Base-by-base conservation (phyloP, 2,113 vertebrate genomes). In the Mesitornis unicolor region DNA sequence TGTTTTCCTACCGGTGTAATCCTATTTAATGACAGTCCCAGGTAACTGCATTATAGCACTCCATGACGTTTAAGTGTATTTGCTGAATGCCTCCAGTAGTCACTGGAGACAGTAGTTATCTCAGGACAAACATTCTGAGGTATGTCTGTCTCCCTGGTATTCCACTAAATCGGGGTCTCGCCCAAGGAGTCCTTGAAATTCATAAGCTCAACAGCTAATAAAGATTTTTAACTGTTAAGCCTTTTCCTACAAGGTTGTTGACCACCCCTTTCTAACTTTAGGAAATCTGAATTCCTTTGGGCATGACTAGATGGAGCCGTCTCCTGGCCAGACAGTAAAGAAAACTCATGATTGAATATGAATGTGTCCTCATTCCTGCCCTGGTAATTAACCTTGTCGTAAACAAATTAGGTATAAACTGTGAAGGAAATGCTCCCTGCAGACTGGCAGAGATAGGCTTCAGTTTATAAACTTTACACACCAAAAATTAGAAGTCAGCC, bases 291-390 rank as follows among this genome's bases (percentile, higher is more conserved):
- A 47, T 9, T 69, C 38, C 71, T 70, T 90, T 90, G 94, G 91
- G 47, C 42, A 92, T 81, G 24, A 94, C 54, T 95, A 84, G 54
- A 63, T 89, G 60, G 94, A 93, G 96, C 94, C 96, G 86, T n/a
- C 95, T 97, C 84, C 96, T 95, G 96, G 94, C 38, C 80, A 89
- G 93, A 93, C 25, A 57, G 54, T 77, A 83, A 5, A 13, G 70
- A 79, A 57, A 93, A 38, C 50, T 48, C 25, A 75, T 61, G 31
- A 43, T 40, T 38, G 42, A 61, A 25, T 9, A n/a, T 6, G 33
- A 73, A 1, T 6, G 2, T 67, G 29, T 81, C 15, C 51, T 48
- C 25, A 38, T 9, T 69, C 31, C 38, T 83, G 28, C 8, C 45
- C 12, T 0, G 0, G 20, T 70, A 63, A 59, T 69, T 83, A 88